phyloP scores from a whole-genome alignment of 2,888 invertebrate species.

The Prosopocoilus inquinatus region DNA sequence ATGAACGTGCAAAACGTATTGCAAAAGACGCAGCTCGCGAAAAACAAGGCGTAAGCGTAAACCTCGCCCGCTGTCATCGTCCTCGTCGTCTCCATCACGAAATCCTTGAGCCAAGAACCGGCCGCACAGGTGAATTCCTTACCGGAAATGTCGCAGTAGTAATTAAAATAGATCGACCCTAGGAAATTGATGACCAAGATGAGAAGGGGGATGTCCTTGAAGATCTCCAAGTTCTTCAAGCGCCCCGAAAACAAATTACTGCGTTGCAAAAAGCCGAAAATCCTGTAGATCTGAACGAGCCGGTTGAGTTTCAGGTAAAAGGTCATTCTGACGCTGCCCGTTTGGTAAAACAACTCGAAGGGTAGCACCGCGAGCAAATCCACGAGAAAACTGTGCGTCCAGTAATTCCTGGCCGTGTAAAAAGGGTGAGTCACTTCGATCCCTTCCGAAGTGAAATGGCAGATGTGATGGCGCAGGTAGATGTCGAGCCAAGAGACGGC shows the following conservation, averaged over 20 bases:
- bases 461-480: slow-evolving; percentile 32
- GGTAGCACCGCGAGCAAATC: slow-evolving; percentile 32
- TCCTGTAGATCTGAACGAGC: slow-evolving; percentile 25
- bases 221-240: slow-evolving; percentile 9
- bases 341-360: slow-evolving; percentile 19
- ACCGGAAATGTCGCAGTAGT: slow-evolving; percentile 11
- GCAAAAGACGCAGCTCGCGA: not conserved
- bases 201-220: slow-evolving; percentile 18
- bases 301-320: slow-evolving; percentile 19
- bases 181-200: slow-evolving; percentile 13
- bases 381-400: slow-evolving; percentile 29
- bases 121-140: slow-evolving; percentile 3
- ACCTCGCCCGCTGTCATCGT: not conserved
- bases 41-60: slow-evolving; percentile 8
- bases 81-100: not conserved
- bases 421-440: slow-evolving; percentile 34
- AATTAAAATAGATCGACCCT: slow-evolving; percentile 11
- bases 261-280: slow-evolving; percentile 18
- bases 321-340: not conserved
- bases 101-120: slow-evolving; percentile 3
- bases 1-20: not conserved
- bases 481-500: slow-evolving; percentile 28
- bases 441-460: slow-evolving; percentile 29
- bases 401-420: slow-evolving; percentile 30
- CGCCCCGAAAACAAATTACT: not conserved